phyloP scores from a whole-genome alignment of 2,888 invertebrate genomes.

The Icerya purchasi region DNA sequence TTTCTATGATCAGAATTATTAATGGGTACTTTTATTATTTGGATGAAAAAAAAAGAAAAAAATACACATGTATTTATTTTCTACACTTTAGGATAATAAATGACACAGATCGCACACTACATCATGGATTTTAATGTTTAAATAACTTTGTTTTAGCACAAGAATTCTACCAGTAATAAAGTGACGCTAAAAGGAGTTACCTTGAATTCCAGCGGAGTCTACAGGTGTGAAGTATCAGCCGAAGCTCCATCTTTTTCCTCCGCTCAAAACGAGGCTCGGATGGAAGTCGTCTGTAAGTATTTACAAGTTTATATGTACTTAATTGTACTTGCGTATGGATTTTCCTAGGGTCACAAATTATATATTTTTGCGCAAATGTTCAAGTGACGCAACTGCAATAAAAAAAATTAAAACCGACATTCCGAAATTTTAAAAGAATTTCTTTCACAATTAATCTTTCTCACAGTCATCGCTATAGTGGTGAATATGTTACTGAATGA shows the following conservation, averaged over 20 bases:
- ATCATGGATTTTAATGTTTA: neutral
- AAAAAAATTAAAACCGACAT: no score
- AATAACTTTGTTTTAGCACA: constrained; percentile 22
- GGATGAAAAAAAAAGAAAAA: neutral
- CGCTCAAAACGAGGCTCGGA: constrained; percentile 27
- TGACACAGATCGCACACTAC: neutral
- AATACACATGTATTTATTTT: neutral
- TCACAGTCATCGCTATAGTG: no score
- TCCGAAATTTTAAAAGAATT: no score
- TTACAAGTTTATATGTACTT: neutral
- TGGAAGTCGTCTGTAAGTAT: constrained; percentile 31
- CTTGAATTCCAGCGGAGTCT: constrained; percentile 27
- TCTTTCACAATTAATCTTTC: no score
- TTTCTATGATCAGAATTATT: no score
- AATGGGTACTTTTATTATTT: no score
- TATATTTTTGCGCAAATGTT: no score
- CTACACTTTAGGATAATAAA: neutral
- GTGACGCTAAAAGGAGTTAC: constrained; percentile 25
- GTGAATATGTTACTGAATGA: no score
- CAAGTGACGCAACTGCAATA: no score
- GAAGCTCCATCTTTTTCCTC: constrained; percentile 30
- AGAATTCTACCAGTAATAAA: constrained; percentile 24
- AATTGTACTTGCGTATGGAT: no score
- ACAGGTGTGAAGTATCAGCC: constrained; percentile 31
- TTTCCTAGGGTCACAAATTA: no score